These are phyloP conservation scores for Alloscopus bannaensis DNA, from an alignment of 2,888 invertebrate species.

Conservation along the genomic window DNA sequence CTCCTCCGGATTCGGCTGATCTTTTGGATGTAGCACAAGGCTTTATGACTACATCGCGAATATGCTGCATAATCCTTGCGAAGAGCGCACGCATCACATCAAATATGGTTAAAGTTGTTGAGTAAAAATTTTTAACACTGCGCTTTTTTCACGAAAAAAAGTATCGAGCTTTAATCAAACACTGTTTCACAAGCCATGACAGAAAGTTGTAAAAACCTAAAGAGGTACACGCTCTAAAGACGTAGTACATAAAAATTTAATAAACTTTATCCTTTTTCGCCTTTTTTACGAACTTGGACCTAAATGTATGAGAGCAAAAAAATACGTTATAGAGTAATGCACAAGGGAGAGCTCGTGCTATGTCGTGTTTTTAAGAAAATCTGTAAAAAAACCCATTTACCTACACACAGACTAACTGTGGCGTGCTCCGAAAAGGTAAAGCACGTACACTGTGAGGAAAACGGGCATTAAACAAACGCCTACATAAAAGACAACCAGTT, in stretches of 20 bases:
- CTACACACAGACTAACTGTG: no score
- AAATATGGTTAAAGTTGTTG: no score
- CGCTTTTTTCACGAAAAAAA: slow-evolving; percentile 24
- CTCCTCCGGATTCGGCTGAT: slow-evolving; percentile 29
- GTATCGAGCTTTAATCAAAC: slow-evolving; percentile 44
- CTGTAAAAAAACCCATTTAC: no score
- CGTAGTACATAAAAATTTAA: slow-evolving; percentile 43
- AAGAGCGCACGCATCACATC: no score
- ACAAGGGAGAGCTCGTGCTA: no score
- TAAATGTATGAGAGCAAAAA: no score
- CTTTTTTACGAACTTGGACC: not conserved
- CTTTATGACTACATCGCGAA: slow-evolving; percentile 46
- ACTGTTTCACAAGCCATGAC: slow-evolving; percentile 39
- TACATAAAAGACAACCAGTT: no score
- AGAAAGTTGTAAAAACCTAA: slow-evolving; percentile 48
- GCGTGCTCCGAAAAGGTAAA: no score
- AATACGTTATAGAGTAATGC: no score
- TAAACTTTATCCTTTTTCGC: slow-evolving; percentile 39
- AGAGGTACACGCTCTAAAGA: slow-evolving; percentile 9
- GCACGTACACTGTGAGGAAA: no score
- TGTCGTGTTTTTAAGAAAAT: no score
- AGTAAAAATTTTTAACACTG: slow-evolving; percentile 30
- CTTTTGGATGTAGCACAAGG: slow-evolving; percentile 12
- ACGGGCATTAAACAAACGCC: not conserved
- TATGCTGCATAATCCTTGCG: no score